Evolutionary conservation across 2,797 vertebrate genomes (phyloP), one percentile per base, ranked within the genome.

Genomic region (Erethizon dorsatum): DNA sequence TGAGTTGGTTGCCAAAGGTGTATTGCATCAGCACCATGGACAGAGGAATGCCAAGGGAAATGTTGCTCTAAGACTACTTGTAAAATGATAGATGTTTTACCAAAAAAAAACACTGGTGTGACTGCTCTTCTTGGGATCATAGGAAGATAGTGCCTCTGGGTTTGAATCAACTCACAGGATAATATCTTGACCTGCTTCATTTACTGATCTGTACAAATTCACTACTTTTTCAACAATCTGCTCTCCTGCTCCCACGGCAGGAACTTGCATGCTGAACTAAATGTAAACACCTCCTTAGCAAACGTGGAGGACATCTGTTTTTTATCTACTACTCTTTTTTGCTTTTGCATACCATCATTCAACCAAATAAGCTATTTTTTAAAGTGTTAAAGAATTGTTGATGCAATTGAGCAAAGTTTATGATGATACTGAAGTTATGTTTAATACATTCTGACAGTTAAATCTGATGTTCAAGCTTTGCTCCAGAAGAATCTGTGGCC

Each of bases 21-120:
- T 69, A 12, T 37, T 28, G 0, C 3, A 10, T 97, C 97, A 97
- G 97, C 91, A 98, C 97, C 97, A 96, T 5, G 95, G 95, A 97
- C 96, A 98, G 97, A 88, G 37, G 2, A 18, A 54, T 2, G 0
- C 1, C 0, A 3, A 14, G 1, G 0, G 5, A 5, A 41, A 56
- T 12, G 6, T 52, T 0, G 10, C 17, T 71, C 80, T 45, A 14
- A 13, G 4, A 52, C 9, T 54, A 54, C 15, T 31, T 57, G 15
- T 67, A 24, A 95, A 80, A 33, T 5, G 12, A 37, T 5, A 56
- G 50, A 90, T 4, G 12, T 57, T 65, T 83, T 87, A 56, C 45
- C 41, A 86, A 77, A 63, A 63, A 33, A 61, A 59, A 59, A 59
- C 37, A 69, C 31, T 75, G 59, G 54, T 33, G 3, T 80, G 83